These are phyloP conservation scores for Thaleichthys pacificus DNA, from an alignment of 2,797 vertebrate species.

Conservation along the genomic window DNA sequence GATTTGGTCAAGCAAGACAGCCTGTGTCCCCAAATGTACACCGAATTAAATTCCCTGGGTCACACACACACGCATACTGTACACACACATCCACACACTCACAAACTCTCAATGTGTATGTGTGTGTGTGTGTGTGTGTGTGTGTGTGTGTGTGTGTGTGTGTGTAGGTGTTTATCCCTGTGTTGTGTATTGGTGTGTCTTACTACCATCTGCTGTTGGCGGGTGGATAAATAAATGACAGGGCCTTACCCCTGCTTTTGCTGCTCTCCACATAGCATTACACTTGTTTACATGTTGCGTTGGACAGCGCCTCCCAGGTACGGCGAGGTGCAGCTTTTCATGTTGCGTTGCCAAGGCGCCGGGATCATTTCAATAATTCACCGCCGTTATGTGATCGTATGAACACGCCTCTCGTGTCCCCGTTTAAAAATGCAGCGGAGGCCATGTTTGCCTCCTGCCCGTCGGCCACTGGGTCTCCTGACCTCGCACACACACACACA, in stretches of 20 bases:
- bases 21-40: slow-evolving; percentile 43
- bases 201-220: slow-evolving; percentile 43
- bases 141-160: background rate
- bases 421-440: slow-evolving; percentile 76
- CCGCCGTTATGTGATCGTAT: slow-evolving; percentile 44
- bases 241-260: slow-evolving; percentile 28
- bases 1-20: slow-evolving; percentile 78
- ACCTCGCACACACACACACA: slow-evolving; percentile 22
- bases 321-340: slow-evolving; percentile 29
- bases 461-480: slow-evolving; percentile 23
- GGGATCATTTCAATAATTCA: slow-evolving; percentile 72
- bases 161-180: slow-evolving; percentile 23
- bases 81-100: background rate
- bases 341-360: slow-evolving; percentile 46
- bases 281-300: slow-evolving; percentile 63
- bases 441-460: slow-evolving; percentile 52
- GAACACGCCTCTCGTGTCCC: slow-evolving; percentile 52
- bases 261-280: slow-evolving; percentile 55
- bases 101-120: background rate
- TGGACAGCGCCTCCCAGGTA: slow-evolving; percentile 41
- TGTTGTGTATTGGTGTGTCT: slow-evolving; percentile 36
- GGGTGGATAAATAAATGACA: slow-evolving; percentile 63
- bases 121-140: slow-evolving; percentile 17
- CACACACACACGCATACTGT: background rate
- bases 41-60: slow-evolving; percentile 36